Conservation (phyloP, 2,113 vertebrate species). For the Aix galericulata region DNA sequence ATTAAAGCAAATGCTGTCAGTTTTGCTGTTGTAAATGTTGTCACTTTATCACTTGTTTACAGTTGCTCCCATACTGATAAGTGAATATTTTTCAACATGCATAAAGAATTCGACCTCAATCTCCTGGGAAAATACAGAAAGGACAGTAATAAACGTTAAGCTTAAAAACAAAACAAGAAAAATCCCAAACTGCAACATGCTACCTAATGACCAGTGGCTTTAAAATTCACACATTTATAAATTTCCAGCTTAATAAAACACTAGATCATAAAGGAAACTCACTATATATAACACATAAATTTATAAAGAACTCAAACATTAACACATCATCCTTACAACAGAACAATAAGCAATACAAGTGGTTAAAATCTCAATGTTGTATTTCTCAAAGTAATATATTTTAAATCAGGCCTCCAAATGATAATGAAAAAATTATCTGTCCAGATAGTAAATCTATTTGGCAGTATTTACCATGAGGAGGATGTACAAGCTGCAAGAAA, state of each 20-base stretch:
- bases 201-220: slow-evolving; percentile 50
- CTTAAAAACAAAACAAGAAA: slow-evolving; percentile 29
- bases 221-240: slow-evolving; percentile 45
- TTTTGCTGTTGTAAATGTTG: slow-evolving; percentile 80
- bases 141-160: slow-evolving; percentile 50
- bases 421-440: slow-evolving; percentile 56
- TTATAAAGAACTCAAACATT: slow-evolving; percentile 38
- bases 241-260: slow-evolving; percentile 66
- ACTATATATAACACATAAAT: slow-evolving; percentile 11
- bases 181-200: slow-evolving; percentile 46
- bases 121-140: slow-evolving; percentile 71
- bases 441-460: slow-evolving; percentile 57
- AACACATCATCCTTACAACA: slow-evolving; percentile 53
- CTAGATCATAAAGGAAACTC: slow-evolving; percentile 44
- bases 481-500: slow-evolving; percentile 23
- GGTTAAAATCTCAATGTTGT: slow-evolving; percentile 59
- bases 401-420: slow-evolving; percentile 52
- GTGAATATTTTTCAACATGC: slow-evolving; percentile 83
- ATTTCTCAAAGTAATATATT: slow-evolving; percentile 73
- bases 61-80: slow-evolving; percentile 81
- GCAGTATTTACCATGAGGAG: slow-evolving; percentile 42
- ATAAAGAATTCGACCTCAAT: slow-evolving; percentile 77
- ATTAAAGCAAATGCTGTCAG: slow-evolving; percentile 84
- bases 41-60: slow-evolving; percentile 85
- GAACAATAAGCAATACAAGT: slow-evolving; percentile 60